Conservation (phyloP, 2,888 invertebrate species). For the Rhagonycha lutea region DNA sequence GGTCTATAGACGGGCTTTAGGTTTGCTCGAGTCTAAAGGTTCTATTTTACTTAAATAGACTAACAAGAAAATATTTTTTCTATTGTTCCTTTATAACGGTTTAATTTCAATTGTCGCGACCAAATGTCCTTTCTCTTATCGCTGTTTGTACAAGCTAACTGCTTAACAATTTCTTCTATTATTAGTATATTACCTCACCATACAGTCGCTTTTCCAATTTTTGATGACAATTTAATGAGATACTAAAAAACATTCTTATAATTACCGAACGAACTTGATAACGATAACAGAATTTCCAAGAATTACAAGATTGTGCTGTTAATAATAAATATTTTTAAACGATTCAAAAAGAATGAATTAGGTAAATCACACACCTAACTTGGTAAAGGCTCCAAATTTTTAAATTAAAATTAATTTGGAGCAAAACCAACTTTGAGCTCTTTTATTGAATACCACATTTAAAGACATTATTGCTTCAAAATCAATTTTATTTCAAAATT, state of each 20-base stretch:
- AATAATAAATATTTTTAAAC: no score
- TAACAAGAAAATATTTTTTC: constrained; percentile 8
- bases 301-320: no score
- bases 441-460: no score
- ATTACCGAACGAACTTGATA: neutral
- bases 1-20: constrained; percentile 13
- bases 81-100: constrained; percentile 1
- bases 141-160: neutral
- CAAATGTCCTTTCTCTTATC: neutral
- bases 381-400: no score
- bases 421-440: no score
- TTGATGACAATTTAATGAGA: neutral
- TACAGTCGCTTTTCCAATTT: neutral
- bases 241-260: neutral
- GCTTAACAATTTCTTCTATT: neutral
- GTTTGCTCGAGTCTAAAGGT: constrained; percentile 12
- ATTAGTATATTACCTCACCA: neutral
- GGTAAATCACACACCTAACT: no score
- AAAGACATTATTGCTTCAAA: no score
- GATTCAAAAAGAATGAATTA: no score
- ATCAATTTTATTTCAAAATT: no score
- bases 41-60: constrained; percentile 7
- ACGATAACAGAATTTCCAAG: neutral
- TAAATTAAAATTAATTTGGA: no score
- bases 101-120: constrained; percentile 1